Percentiles rank a stretch among this genome's conserved stretches.
Conservation (phyloP, 2,113 vertebrate genomes). For the Ornithorhynchus anatinus region DNA sequence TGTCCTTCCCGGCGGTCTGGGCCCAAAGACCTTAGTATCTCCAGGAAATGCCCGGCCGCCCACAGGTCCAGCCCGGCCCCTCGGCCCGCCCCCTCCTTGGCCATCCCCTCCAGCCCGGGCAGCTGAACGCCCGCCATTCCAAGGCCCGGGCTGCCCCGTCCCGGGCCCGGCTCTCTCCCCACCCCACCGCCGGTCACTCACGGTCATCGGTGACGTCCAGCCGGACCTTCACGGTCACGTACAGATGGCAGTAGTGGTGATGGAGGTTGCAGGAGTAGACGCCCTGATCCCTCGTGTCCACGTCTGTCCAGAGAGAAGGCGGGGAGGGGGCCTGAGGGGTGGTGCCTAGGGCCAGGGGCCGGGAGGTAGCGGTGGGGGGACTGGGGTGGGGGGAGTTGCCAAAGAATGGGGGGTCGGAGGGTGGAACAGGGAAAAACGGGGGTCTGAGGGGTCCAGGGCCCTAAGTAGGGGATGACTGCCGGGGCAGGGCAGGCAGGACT, state of each 20-base stretch:
- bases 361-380: neutral
- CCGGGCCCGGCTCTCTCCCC: too few species aligned
- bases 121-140: too few species aligned
- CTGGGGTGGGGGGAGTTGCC: too few species aligned
- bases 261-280: constrained; percentile 91
- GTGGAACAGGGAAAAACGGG: neutral
- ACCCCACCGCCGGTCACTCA: constrained; percentile 58
- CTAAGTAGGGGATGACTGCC: neutral
- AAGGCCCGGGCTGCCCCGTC: too few species aligned
- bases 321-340: too few species aligned
- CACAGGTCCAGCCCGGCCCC: too few species aligned
- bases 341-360: too few species aligned
- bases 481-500: neutral
- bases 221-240: constrained; percentile 81
- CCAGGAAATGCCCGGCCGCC: too few species aligned
- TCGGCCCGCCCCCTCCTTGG: too few species aligned
- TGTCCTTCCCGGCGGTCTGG: too few species aligned
- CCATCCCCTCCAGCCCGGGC: too few species aligned
- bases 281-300: constrained; percentile 77
- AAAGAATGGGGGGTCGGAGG: neutral
- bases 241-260: constrained; percentile 92
- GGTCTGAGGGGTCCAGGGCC: neutral
- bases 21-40: too few species aligned
- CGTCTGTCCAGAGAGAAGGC: constrained; percentile 32
- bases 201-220: constrained; percentile 83